Conservation (phyloP, 1,140 invertebrate genomes). For the Popillia japonica region DNA sequence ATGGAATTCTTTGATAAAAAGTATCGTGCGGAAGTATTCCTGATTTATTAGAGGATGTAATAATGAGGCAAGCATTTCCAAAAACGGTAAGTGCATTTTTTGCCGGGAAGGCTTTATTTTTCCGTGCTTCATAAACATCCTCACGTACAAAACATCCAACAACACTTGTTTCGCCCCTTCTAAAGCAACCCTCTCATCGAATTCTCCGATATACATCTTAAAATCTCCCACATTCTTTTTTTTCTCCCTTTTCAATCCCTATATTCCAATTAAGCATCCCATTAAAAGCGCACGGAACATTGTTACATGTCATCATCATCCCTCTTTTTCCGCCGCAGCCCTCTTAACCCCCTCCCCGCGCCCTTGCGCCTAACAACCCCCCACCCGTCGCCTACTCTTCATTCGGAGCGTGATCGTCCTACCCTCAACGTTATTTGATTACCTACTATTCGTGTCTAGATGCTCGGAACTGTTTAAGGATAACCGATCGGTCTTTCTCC, state of each 20-base stretch:
- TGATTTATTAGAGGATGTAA: conserved; percentile 17
- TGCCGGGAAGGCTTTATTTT: background rate
- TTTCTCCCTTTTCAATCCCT: background rate
- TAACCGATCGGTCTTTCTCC: conserved; percentile 18
- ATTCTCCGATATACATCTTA: background rate
- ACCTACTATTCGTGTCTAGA: conserved; percentile 34
- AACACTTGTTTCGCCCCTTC: background rate
- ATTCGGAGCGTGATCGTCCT: conserved; percentile 13
- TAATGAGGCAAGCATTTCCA: conserved; percentile 28
- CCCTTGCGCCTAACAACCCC: background rate
- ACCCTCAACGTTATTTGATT: conserved; percentile 34
- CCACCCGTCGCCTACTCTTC: background rate
- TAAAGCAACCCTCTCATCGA: conserved; percentile 3
- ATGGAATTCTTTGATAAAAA: background rate
- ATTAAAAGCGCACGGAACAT: conserved; percentile 31
- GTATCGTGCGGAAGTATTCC: background rate
- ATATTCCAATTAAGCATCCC: conserved; percentile 32
- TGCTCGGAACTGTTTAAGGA: conserved; percentile 34
- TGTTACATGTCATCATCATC: conserved; percentile 25
- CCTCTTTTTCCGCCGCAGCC: conserved; percentile 27
- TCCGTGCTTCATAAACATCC: background rate
- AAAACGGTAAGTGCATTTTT: conserved; percentile 16
- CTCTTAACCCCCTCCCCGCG: background rate
- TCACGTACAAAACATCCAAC: background rate
- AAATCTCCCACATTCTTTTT: conserved; percentile 3